phyloP scores from a whole-genome alignment of 1,140 invertebrate genomes.

The Rhagoletis pomonella region DNA sequence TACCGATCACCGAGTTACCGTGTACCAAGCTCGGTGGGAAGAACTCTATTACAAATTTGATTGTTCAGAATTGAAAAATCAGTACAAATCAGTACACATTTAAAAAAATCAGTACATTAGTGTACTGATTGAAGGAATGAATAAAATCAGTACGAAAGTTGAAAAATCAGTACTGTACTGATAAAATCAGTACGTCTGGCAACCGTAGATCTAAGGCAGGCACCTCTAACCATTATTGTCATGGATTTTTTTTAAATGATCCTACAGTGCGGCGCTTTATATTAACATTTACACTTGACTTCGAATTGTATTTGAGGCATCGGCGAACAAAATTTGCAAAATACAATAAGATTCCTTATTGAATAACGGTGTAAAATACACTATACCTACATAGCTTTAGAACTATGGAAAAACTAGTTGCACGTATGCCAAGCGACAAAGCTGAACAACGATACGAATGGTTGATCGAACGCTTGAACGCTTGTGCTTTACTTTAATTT shows the following conservation, averaged over 20 bases:
- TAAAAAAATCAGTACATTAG: no score
- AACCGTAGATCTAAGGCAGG: no score
- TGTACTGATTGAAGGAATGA: no score
- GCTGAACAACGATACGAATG: neutral
- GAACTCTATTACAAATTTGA: no score
- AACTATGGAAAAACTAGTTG: neutral
- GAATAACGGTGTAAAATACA: constrained; percentile 25
- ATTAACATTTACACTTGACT: constrained; percentile 3
- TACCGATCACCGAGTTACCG: no score
- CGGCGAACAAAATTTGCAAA: constrained; percentile 9
- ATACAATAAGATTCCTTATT: constrained; percentile 41
- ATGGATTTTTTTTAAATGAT: neutral
- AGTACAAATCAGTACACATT: no score
- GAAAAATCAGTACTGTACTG: no score
- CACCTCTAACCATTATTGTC: no score
- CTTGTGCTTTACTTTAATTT: constrained; percentile 36
- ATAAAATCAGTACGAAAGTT: no score
- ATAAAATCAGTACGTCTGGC: no score
- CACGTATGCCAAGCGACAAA: neutral
- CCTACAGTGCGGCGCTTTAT: neutral
- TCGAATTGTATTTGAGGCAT: neutral
- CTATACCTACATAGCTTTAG: neutral
- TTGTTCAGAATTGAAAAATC: no score
- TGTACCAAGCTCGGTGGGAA: no score
- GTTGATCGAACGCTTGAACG: constrained; percentile 20